These are phyloP conservation scores for Tenebrosternarchus preto DNA, from an alignment of 2,113 vertebrate genomes.

Conservation along the genomic window DNA sequence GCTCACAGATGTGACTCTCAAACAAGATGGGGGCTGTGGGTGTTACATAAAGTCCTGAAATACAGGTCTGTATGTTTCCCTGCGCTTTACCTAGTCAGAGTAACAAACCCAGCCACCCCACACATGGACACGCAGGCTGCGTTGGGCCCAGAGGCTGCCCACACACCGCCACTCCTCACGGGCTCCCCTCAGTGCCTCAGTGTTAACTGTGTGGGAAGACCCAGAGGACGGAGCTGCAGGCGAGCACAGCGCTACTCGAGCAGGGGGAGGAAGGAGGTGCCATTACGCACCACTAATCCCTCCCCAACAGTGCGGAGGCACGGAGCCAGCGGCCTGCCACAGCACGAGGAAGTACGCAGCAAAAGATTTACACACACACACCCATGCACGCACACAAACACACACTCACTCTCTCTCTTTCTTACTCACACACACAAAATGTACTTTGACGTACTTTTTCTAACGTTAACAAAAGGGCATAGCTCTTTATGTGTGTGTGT, in stretches of 20 bases:
- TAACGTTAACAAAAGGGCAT: too few species aligned
- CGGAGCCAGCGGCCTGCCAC: not conserved
- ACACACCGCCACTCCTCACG: not conserved
- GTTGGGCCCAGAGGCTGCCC: not conserved
- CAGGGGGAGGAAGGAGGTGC: too few species aligned
- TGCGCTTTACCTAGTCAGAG: not conserved
- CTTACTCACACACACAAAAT: too few species aligned
- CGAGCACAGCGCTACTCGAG: not conserved
- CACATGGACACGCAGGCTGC: too few species aligned
- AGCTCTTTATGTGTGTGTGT: too few species aligned
- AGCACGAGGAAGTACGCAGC: not conserved
- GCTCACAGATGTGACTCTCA: constrained; percentile 36
- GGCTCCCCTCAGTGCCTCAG: not conserved
- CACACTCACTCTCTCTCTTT: too few species aligned
- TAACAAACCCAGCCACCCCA: not conserved
- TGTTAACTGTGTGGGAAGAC: constrained; percentile 22
- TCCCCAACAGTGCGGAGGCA: constrained; percentile 23
- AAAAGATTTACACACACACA: too few species aligned
- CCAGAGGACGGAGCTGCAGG: not conserved
- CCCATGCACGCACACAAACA: too few species aligned
- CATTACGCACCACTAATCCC: too few species aligned
- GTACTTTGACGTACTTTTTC: too few species aligned
- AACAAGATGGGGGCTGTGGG: constrained; percentile 44
- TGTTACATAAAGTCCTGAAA: constrained; percentile 44
- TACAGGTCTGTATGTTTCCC: constrained; percentile 5